These are phyloP conservation scores for Furcula furcula DNA, from an alignment of 2,888 invertebrate genomes.

Conservation along the genomic window DNA sequence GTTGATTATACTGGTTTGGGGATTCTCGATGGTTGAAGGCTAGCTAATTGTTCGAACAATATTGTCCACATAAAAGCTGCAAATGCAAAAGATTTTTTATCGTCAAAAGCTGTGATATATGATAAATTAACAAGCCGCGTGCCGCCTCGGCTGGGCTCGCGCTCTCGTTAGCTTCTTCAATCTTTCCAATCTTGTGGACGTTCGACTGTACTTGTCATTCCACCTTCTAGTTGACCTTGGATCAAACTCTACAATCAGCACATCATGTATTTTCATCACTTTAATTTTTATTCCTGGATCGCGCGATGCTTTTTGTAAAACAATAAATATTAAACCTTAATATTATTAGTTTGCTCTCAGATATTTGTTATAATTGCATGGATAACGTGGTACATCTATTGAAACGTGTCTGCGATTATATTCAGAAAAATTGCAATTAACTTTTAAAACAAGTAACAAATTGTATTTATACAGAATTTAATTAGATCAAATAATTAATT, in stretches of 20 bases:
- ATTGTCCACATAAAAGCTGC: constrained; percentile 73
- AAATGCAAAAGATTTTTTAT: constrained; percentile 81
- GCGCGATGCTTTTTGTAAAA: constrained; percentile 30
- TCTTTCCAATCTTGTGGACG: constrained; percentile 33
- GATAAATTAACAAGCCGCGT: constrained; percentile 69
- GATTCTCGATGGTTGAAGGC: constrained; percentile 14
- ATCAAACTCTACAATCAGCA: constrained; percentile 58
- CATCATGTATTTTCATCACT: constrained; percentile 71
- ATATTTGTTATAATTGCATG: too few relatives aligned
- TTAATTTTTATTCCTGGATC: constrained; percentile 21
- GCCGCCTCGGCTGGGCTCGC: constrained; percentile 59
- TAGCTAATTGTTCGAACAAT: constrained; percentile 74
- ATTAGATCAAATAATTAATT: too few relatives aligned
- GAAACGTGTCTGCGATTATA: too few relatives aligned
- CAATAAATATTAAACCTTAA: too few relatives aligned
- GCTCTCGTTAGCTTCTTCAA: constrained; percentile 60
- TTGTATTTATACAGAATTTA: too few relatives aligned
- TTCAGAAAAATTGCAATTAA: too few relatives aligned
- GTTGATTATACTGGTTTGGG: neutral
- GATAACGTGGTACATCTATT: too few relatives aligned
- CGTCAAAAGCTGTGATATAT: constrained; percentile 82
- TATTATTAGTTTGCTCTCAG: too few relatives aligned
- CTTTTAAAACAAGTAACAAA: too few relatives aligned
- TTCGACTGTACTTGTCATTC: constrained; percentile 44
- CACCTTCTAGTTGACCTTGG: constrained; percentile 44